Conservation (phyloP, 2,113 vertebrate species). For the Chelonoidis abingdonii region DNA sequence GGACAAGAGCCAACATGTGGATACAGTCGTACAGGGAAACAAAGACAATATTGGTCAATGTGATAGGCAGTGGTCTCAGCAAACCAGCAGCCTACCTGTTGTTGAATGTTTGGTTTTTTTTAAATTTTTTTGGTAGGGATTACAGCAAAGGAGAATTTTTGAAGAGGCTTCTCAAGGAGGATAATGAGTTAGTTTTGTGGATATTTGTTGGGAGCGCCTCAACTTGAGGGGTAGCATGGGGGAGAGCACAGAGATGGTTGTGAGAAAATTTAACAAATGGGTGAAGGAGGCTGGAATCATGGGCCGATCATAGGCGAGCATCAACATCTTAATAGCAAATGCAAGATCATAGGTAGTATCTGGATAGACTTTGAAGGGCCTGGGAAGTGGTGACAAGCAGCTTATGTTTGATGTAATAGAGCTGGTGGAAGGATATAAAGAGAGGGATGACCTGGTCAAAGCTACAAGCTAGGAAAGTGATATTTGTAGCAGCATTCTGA, state of each 20-base stretch:
- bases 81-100: background rate
- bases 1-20: background rate
- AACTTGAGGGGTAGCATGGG: background rate
- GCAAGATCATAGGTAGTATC: background rate
- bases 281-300: background rate
- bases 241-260: too few relatives aligned
- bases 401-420: background rate
- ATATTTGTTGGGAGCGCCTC: background rate
- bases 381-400: background rate
- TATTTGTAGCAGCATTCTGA: background rate
- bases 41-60: background rate
- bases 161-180: background rate
- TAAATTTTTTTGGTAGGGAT: background rate
- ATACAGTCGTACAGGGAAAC: background rate
- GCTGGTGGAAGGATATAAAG: background rate
- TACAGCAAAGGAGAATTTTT: background rate
- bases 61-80: background rate
- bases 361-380: background rate
- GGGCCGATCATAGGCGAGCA: background rate
- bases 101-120: background rate
- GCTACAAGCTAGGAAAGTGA: background rate
- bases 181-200: background rate
- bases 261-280: background rate
- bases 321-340: too few relatives aligned
- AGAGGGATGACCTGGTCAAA: background rate